Evolutionary conservation across 1,140 invertebrate species (phyloP).

Genomic region (Lerema accius): DNA sequence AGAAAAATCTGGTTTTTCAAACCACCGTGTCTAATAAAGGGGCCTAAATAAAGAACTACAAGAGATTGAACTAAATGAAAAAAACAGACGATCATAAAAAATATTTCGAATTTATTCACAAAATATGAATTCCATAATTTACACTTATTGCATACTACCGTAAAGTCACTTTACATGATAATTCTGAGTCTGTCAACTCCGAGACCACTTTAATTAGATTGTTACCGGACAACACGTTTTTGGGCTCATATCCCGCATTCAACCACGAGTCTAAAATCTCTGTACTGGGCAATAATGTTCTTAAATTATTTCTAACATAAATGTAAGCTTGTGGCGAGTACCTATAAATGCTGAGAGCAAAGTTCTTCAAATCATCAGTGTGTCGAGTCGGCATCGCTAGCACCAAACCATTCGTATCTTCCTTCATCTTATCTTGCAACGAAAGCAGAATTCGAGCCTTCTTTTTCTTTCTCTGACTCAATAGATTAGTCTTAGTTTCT

Average conservation of each 20-base stretch:
- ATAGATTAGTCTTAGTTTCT: constrained; percentile 64
- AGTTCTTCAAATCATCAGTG: constrained; percentile 74
- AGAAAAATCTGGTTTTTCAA: too few species aligned
- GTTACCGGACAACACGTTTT: constrained; percentile 58
- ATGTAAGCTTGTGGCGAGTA: constrained; percentile 77
- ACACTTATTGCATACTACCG: constrained; percentile 51
- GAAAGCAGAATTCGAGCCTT: constrained; percentile 69
- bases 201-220: constrained; percentile 66
- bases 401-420: constrained; percentile 70
- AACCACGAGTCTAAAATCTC: constrained; percentile 70
- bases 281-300: constrained; percentile 71
- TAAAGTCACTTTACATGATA: constrained; percentile 70
- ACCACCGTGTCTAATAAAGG: too few species aligned
- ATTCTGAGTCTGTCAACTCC: constrained; percentile 67
- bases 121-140: constrained; percentile 27
- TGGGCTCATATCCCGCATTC: constrained; percentile 62
- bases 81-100: constrained; percentile 33
- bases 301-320: constrained; percentile 72
- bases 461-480: constrained; percentile 71
- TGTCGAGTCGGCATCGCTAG: constrained; percentile 73
- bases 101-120: constrained; percentile 42
- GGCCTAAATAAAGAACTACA: too few species aligned
- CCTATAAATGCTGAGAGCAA: constrained; percentile 74
- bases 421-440: constrained; percentile 75
- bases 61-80: background rate